Evolutionary conservation across 2,113 vertebrate genomes (phyloP).

Genomic region (Arothron firmamentum): DNA sequence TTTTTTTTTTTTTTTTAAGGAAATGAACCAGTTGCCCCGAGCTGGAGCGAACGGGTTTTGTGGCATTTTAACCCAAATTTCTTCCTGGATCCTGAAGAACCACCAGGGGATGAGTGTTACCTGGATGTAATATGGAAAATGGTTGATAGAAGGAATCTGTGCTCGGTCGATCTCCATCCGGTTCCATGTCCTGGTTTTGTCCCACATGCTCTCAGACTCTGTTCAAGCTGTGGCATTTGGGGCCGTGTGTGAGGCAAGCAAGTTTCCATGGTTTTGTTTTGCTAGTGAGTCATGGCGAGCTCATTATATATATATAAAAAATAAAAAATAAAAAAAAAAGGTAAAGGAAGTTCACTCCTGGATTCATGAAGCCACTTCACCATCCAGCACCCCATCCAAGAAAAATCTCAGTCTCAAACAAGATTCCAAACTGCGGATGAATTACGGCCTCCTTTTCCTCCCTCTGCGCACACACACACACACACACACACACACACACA

Average conservation of each 20-base stretch:
- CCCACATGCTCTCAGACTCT: neutral
- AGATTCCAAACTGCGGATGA: conserved; percentile 26
- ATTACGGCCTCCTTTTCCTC: conserved; percentile 12
- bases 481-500: conserved; percentile 13
- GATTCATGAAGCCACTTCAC: conserved; percentile 66
- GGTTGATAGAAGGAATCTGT: too few relatives aligned
- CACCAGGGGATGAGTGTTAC: too few relatives aligned
- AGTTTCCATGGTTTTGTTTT: conserved; percentile 74
- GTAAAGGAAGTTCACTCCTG: conserved; percentile 70
- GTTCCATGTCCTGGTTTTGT: neutral
- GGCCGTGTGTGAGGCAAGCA: conserved; percentile 33
- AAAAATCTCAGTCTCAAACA: conserved; percentile 23
- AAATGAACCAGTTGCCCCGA: too few relatives aligned
- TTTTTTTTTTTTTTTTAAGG: too few relatives aligned
- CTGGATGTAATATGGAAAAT: too few relatives aligned
- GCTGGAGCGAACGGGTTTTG: too few relatives aligned
- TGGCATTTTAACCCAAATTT: too few relatives aligned
- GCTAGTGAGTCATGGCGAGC: conserved; percentile 69
- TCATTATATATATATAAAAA: conserved; percentile 45
- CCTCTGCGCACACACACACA: conserved; percentile 3
- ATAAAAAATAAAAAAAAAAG: conserved; percentile 24
- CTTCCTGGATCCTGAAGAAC: too few relatives aligned
- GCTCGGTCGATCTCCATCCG: neutral
- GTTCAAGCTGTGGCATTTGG: conserved; percentile 39
- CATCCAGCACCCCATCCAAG: conserved; percentile 41